Evolutionary conservation across 2,888 invertebrate species (phyloP), one percentile per base, ranked within the genome.

Genomic region (Drosophila meridiana): DNA sequence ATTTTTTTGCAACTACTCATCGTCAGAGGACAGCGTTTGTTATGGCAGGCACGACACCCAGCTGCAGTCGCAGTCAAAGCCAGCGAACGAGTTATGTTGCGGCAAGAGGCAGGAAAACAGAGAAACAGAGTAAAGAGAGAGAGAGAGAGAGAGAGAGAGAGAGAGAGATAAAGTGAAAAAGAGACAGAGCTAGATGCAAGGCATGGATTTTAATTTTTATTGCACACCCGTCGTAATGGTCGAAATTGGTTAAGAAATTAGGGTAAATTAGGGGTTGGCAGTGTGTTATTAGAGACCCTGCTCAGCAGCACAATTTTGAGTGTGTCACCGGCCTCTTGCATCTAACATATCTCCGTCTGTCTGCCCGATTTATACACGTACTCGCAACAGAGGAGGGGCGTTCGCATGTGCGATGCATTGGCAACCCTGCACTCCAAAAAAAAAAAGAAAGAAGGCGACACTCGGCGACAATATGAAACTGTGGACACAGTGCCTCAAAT

Each of bases 221-320:
- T 91, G 91, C 90, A 87, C 87, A 83, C 82, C 82, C 87, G 82
- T 84, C 85, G 83, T 91, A 90, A 90, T 91, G 89, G 86, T 79
- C 86, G 89, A 90, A 90, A 90, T 91, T 90, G 90, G 90, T 89
- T 87, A 90, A 91, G 91, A 91, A 91, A 91, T 90, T 91, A 91
- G 89, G 87, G 90, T 87, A 91, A 90, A 91, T 90, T 91, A 90
- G 82, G 91, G 91, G 91, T 91, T 90, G 91, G 86, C 87, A 90
- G 76, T 74, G 80, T 90, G 89, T 90, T 88, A 88, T 88, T 88
- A 88, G 83, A 82, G 82, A 84, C 88, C 79, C 71, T 48, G 70
- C 72, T 65, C 78, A 73, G 61, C 61, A 34, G 58, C 73, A 63
- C 65, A 76, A 53, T 57, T 65, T 55, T 28, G 36, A 52, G 47